Evolutionary conservation across 2,797 vertebrate genomes (phyloP).

Genomic region (Oophaga sylvatica): DNA sequence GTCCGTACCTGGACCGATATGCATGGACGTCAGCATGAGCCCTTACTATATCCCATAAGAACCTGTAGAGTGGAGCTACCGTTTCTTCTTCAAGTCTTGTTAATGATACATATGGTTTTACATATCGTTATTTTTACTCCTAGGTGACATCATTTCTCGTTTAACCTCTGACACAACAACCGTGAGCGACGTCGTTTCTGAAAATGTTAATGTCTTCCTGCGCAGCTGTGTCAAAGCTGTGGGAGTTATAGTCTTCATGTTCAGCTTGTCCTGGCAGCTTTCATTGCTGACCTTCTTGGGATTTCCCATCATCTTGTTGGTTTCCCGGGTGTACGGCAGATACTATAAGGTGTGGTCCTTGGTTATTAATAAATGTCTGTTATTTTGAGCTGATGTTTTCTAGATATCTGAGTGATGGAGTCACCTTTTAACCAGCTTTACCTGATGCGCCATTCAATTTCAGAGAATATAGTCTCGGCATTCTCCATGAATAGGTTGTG

Average conservation of each 20-base stretch:
- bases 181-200: conserved; percentile 92
- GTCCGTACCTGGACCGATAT: too few species aligned
- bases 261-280: conserved; percentile 92
- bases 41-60: too few species aligned
- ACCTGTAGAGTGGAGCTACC: too few species aligned
- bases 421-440: background rate
- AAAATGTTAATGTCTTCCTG: conserved; percentile 92
- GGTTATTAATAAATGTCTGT: background rate
- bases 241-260: conserved; percentile 91
- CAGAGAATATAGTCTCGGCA: too few species aligned
- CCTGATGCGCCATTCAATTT: too few species aligned
- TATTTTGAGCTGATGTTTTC: background rate
- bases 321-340: conserved; percentile 88
- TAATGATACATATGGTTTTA: conserved; percentile 3
- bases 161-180: conserved; percentile 94
- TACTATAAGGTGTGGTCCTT: conserved; percentile 88
- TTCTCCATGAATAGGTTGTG: too few species aligned
- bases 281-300: conserved; percentile 90
- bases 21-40: too few species aligned
- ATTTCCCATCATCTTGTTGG: conserved; percentile 88
- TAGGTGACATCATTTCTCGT: conserved; percentile 93
- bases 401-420: background rate
- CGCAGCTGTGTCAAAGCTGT: conserved; percentile 83
- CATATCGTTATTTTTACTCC: conserved; percentile 47
- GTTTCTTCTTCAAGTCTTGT: too few species aligned